Base-by-base conservation (phyloP, 2,888 invertebrate species). In the Muscina levida region DNA sequence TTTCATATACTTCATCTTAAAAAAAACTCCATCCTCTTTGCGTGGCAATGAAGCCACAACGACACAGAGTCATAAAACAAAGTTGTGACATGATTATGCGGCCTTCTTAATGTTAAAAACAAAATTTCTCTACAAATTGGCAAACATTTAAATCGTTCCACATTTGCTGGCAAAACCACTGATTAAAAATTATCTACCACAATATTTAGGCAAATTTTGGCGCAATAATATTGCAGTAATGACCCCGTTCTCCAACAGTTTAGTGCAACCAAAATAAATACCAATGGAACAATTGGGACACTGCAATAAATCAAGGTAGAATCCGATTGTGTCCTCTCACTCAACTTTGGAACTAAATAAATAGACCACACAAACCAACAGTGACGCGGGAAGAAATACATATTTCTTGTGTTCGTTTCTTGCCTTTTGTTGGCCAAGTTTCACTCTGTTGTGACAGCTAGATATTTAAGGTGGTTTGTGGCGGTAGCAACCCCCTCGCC, bases 221-320 rank as follows among this genome's bases (percentile, higher is more conserved):
- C 77, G 77, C 80, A 77, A 80, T 77, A 67, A 67, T 77, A 80
- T 77, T 59, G 73, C 71, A 71, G 71, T 51, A 77, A 70, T 81
- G 73, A 81, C 80, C 80, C 53, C 15, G 15, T 77, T 81, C 65
- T 22, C 17, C 56, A 10, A 26, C 39, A 37, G 48, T 65, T 67
- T 6, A 22, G 39, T 46, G 59, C 19, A 59, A 2, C 19, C 59
- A 15, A 59, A 59, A n/a, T 8, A 2, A 13, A 51, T 37, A 57
- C 44, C 22, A 26, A 72, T 37, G 72, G 44, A 80, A 77, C n/a
- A n/a, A n/a, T 67, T 81, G 67, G 77, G 71, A 51, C 77, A 77
- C 13, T 44, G 74, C 46, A 51, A 77, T 81, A 81, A 81, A 81
- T 81, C 44, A 74, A 81, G 80, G 77, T 77, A 81, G 77, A 81